Base-by-base conservation (phyloP, 2,797 vertebrate species). In the Brachyalestes nurse region DNA sequence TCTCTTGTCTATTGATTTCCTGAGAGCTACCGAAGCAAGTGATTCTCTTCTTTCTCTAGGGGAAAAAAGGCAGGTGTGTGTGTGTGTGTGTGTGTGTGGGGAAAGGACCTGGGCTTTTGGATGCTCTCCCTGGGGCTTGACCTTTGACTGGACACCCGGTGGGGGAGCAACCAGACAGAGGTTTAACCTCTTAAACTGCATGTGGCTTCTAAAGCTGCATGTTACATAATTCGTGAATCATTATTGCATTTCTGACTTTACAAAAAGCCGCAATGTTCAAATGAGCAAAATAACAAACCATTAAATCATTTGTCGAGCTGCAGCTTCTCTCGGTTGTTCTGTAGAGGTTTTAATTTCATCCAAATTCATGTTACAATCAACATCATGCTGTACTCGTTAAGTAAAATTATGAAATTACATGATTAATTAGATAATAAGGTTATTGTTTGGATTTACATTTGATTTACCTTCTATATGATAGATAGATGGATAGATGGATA, bases 1-100 rank as follows among this genome's bases (percentile, higher is more conserved):
- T 77, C 21, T 62, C 45, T 80, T 34, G 9, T 73, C 40, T 76
- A 79, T 84, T 69, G 75, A 83, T 81, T 80, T 73, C 55, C 60
- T 65, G 58, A 75, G 77, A 51, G 70, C 42, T 67, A 58, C 69
- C 51, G 51, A 84, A 77, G 58, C 19, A 21, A 71, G 60, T 25
- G 58, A 45, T 69, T 77, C 12, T 21, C 19, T 66, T 34, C 6
- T 53, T 78, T 65, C 62, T 65, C 19, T 74, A 9, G 51, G 34
- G 25, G 38, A 49, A 71, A 77, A 4, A 51, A 2, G 6, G 49
- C 1, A 1, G 6, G 12, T 17, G 9, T 45, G 9, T 45, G 9
- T 45, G 9, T 45, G 10, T 45, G 10, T 45, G 42, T 45, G 4
- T 34, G 34, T 34, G 34, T 34, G 34, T 34, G 23, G 28, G 45